A percentile compares a stretch with the other conserved stretches of the same genome.
Conservation (phyloP, 1,140 invertebrate species). For the Harpegnathos saltator region DNA sequence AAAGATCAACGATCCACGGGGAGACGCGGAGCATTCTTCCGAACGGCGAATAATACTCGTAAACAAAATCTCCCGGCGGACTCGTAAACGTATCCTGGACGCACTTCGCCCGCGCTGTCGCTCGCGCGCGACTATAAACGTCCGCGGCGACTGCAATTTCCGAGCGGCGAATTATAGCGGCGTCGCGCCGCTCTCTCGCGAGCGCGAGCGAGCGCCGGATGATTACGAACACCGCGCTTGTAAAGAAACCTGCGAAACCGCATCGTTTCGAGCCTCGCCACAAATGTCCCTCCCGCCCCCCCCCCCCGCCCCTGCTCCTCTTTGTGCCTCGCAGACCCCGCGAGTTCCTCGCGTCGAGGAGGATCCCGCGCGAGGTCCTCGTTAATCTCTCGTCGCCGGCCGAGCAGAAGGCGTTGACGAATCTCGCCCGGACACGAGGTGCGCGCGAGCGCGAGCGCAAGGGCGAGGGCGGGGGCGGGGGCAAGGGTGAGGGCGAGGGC, state of each 20-base stretch:
- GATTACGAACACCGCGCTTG: slow-evolving; percentile 55
- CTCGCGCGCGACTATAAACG: slow-evolving; percentile 28
- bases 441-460: no score
- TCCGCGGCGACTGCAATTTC: slow-evolving; percentile 50
- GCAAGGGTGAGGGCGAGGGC: no score
- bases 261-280: slow-evolving; percentile 42
- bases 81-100: slow-evolving; percentile 13
- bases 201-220: slow-evolving; percentile 2
- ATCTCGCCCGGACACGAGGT: slow-evolving; percentile 26
- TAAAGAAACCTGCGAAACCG: slow-evolving; percentile 53
- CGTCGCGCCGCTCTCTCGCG: slow-evolving; percentile 40
- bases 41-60: slow-evolving; percentile 3
- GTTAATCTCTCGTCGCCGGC: slow-evolving; percentile 40
- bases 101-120: slow-evolving; percentile 19
- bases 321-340: no score
- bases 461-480: no score
- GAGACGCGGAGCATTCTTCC: background rate
- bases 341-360: background rate
- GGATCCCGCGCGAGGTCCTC: slow-evolving; percentile 44
- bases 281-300: slow-evolving; percentile 47
- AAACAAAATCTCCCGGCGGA: slow-evolving; percentile 34
- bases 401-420: slow-evolving; percentile 46
- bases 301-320: no score
- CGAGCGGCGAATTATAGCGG: slow-evolving; percentile 51
- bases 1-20: background rate